A percentile compares a stretch with the other conserved stretches of the same genome.
Evolutionary conservation across 2,113 vertebrate genomes (phyloP).

Genomic region (Pseudorasbora parva): DNA sequence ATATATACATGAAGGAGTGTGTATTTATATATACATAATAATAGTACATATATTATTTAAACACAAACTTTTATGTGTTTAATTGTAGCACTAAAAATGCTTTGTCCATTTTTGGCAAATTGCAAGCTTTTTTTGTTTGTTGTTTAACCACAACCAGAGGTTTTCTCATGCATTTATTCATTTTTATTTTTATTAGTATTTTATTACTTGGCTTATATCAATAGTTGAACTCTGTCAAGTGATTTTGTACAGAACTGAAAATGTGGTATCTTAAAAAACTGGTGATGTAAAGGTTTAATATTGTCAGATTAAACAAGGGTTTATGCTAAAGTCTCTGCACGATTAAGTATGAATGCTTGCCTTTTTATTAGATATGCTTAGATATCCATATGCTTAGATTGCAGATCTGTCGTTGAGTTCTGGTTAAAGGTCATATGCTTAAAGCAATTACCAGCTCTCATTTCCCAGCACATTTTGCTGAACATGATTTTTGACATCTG

Average conservation of each 20-base stretch:
- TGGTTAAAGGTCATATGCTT: slow-evolving; percentile 1
- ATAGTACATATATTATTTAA: no score
- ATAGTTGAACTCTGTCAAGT: no score
- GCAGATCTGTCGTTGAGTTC: slow-evolving; percentile 10
- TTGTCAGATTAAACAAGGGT: neutral
- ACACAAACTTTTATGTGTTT: no score
- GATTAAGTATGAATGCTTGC: neutral
- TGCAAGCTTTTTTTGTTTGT: no score
- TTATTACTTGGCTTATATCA: no score
- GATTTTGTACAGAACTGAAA: neutral
- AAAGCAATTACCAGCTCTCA: neutral
- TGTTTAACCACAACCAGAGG: no score
- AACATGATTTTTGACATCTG: neutral
- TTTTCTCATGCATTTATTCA: no score
- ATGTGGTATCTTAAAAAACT: neutral
- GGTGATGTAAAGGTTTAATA: neutral
- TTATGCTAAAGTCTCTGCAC: neutral
- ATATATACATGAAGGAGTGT: no score
- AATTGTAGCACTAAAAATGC: no score
- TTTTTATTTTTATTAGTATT: no score
- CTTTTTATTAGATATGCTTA: neutral
- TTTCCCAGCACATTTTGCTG: neutral
- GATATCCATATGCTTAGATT: neutral
- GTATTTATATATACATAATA: no score
- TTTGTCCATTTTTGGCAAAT: no score